phyloP scores from a whole-genome alignment of 2,888 invertebrate genomes.

The Tinea semifulvella region DNA sequence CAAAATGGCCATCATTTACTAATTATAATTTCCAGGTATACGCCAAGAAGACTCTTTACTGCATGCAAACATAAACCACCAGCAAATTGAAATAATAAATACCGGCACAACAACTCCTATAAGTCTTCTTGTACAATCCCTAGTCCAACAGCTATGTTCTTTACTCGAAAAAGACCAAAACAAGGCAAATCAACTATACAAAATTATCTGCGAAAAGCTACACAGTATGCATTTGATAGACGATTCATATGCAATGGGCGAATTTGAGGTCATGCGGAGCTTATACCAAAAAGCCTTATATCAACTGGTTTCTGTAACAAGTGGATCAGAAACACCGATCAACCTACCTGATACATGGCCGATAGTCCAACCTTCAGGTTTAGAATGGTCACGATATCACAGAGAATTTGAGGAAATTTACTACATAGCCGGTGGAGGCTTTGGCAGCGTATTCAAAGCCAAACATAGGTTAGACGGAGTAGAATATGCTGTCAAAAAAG shows the following conservation, averaged over 20 bases:
- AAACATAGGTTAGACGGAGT: slow-evolving; percentile 78
- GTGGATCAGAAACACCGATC: slow-evolving; percentile 59
- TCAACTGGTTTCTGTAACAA: slow-evolving; percentile 69
- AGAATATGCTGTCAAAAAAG: slow-evolving; percentile 84
- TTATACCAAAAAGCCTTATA: slow-evolving; percentile 74
- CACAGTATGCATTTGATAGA: slow-evolving; percentile 76
- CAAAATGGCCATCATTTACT: too few species aligned
- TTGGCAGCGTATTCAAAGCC: slow-evolving; percentile 80
- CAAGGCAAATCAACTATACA: slow-evolving; percentile 69
- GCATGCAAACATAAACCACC: slow-evolving; percentile 40
- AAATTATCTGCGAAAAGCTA: slow-evolving; percentile 73
- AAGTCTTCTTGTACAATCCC: slow-evolving; percentile 74
- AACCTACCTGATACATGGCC: slow-evolving; percentile 61
- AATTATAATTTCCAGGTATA: slow-evolving; percentile 52
- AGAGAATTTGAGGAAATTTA: slow-evolving; percentile 75
- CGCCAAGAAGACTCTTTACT: slow-evolving; percentile 36
- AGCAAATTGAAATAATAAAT: slow-evolving; percentile 47
- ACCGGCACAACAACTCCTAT: slow-evolving; percentile 64
- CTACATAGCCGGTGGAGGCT: slow-evolving; percentile 78
- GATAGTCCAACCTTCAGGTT: slow-evolving; percentile 52
- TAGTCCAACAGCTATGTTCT: slow-evolving; percentile 73
- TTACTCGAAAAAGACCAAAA: slow-evolving; percentile 69
- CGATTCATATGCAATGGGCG: slow-evolving; percentile 72
- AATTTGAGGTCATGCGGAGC: slow-evolving; percentile 74
- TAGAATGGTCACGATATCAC: slow-evolving; percentile 72